Evolutionary conservation across 2,888 invertebrate genomes (phyloP), one percentile per base, ranked within the genome.

Genomic region (Sinelater perroti): DNA sequence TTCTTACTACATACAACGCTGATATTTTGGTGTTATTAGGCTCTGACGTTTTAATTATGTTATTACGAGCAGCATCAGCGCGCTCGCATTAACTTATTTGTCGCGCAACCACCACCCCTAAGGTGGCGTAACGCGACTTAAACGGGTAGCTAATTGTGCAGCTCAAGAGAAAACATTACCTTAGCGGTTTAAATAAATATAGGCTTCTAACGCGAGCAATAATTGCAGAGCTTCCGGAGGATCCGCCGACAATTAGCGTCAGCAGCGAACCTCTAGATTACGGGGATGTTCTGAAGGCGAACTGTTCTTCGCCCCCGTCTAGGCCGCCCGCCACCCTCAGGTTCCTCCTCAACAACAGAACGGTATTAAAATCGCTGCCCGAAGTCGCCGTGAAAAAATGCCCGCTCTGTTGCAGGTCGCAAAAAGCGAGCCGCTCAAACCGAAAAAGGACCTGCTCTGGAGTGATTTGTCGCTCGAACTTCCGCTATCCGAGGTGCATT

Each of bases 261-360:
- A 88, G 89, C 67, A 85, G 87, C 60, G 86, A 87, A 53, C 86
- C 87, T 46, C 89, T 92, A 75, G 87, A 88, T 73, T 86, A 88
- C 0, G 90, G 90, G 1, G 91, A 92, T 75, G 80, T 82, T 28
- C 79, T 93, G 59, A 81, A 82, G 56, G 91, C 90, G 44, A 93
- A 93, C 80, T 93, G 93, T 78, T 87, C 89, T 8, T 87, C 90
- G 2, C 84, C 87, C 3, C 88, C 89, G 3, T 88, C 91, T 8
- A 83, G 84, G 66, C 93, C 92, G 5, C 83, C 87, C 30, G 87
- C 88, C 24, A 85, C 86, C 65, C 83, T 93, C 61, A 89, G 87
- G 69, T 90, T 93, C 70, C 84, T 85, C 67, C 84, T 93, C 64
- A 92, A 93, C 76, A 89, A 90, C 73, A 84, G 86, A 70, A 85